Conservation (phyloP, 2,888 invertebrate species). For the Acanthosepion esculentum region DNA sequence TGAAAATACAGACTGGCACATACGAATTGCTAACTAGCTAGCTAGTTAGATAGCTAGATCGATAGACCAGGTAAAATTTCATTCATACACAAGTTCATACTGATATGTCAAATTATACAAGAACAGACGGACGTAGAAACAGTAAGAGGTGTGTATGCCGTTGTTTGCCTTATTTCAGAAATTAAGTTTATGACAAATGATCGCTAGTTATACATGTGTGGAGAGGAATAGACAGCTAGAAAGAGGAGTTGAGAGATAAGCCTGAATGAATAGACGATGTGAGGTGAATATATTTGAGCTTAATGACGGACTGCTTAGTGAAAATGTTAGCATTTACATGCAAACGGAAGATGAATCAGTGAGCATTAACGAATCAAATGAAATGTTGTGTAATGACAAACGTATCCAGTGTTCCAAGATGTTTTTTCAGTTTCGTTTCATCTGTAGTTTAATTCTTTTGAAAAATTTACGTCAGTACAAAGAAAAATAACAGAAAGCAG, state of each 20-base stretch:
- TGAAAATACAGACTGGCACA: no score
- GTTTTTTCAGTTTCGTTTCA: neutral
- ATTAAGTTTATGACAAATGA: no score
- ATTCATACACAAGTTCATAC: no score
- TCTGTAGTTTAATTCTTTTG: neutral
- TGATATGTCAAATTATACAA: neutral
- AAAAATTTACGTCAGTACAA: neutral
- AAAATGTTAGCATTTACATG: neutral
- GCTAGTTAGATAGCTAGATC: no score
- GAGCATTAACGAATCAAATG: neutral
- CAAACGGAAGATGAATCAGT: neutral
- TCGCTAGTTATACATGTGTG: no score
- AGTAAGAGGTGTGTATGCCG: no score
- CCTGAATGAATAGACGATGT: neutral
- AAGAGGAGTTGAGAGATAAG: neutral
- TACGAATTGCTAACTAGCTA: no score
- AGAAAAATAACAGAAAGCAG: neutral
- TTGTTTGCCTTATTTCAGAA: no score
- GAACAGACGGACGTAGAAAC: neutral
- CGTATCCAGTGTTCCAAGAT: constrained; percentile 20
- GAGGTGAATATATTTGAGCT: neutral
- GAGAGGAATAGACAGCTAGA: no score
- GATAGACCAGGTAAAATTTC: no score
- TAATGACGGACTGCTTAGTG: constrained; percentile 4
- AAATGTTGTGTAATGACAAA: neutral